Evolutionary conservation across 2,888 invertebrate species (phyloP), one percentile per base, ranked within the genome.

Genomic region (Cremastinae sp.): DNA sequence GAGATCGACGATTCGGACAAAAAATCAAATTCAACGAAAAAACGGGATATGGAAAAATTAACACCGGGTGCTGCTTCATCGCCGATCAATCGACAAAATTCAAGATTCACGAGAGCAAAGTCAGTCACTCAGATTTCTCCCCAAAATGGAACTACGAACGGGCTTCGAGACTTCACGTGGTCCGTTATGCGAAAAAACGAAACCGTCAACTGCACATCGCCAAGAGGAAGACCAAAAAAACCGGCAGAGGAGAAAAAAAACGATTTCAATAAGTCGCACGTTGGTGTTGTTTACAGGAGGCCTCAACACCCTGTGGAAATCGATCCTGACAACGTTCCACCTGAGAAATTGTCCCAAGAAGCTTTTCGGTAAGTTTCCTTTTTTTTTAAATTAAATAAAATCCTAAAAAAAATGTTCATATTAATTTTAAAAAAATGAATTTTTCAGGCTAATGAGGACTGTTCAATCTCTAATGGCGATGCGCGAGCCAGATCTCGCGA

Each of bases 311-410:
- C 53, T 43, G 65, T 82, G 80, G 39, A 90, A 89, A 72, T 71
- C 87, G 83, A 89, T 47, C 89, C 90, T 1, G 91, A 92, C 59
- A 92, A 92, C 78, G 87, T 92, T 20, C 91, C 92, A 80, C 92
- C 93, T 0, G 93, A 93, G 76, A 94, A 93, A 86, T 87, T 94
- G 20, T 92, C 93, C 0, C 92, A 93, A 83, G 94, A 94, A 88
- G 93, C 94, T 0, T 94, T 93, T 82, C 90, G 88, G 89, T 88
- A 64, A 66, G 49, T 74, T 56, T 12, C 14, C 10, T 12, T 10
- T 65, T 41, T 53, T 43, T 7, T 39, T 9, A 55, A 37, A 5
- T 58, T 18, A 10, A n/a, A n/a, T n/a, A n/a, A n/a, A n/a, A n/a
- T n/a, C n/a, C n/a, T n/a, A n/a, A n/a, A n/a, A n/a, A n/a, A n/a